Evolutionary conservation across 2,888 invertebrate genomes (phyloP).

Genomic region (Apotomis betuletana): DNA sequence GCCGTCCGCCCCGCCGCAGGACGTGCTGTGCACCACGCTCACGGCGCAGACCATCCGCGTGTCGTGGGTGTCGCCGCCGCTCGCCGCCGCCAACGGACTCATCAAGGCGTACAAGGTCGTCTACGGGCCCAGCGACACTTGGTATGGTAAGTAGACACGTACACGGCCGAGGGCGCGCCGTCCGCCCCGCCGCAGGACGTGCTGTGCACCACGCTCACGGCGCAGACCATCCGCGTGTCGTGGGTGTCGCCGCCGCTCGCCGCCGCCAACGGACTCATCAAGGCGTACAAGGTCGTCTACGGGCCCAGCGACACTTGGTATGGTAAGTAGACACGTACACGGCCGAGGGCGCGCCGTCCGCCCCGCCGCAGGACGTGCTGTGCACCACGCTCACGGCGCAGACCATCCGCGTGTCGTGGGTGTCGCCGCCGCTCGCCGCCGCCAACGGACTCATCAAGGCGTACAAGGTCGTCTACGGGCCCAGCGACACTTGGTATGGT

Average conservation of each 20-base stretch:
- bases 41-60: conserved; percentile 97
- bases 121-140: conserved; percentile 94
- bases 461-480: conserved; percentile 96
- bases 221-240: conserved; percentile 96
- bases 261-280: conserved; percentile 96
- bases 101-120: conserved; percentile 98
- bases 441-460: conserved; percentile 98
- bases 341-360: conserved; percentile 96
- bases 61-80: conserved; percentile 96
- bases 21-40: conserved; percentile 95
- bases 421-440: conserved; percentile 94
- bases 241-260: conserved; percentile 97
- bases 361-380: conserved; percentile 95
- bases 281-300: conserved; percentile 97
- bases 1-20: conserved; percentile 95
- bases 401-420: conserved; percentile 97
- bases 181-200: conserved; percentile 96
- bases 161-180: conserved; percentile 97
- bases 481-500: conserved; percentile 89
- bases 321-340: conserved; percentile 92
- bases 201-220: conserved; percentile 95
- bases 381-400: conserved; percentile 97
- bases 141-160: conserved; percentile 92
- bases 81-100: conserved; percentile 95
- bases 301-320: conserved; percentile 96